Conservation (phyloP, 2,113 vertebrate species). For the Alethe diademata region DNA sequence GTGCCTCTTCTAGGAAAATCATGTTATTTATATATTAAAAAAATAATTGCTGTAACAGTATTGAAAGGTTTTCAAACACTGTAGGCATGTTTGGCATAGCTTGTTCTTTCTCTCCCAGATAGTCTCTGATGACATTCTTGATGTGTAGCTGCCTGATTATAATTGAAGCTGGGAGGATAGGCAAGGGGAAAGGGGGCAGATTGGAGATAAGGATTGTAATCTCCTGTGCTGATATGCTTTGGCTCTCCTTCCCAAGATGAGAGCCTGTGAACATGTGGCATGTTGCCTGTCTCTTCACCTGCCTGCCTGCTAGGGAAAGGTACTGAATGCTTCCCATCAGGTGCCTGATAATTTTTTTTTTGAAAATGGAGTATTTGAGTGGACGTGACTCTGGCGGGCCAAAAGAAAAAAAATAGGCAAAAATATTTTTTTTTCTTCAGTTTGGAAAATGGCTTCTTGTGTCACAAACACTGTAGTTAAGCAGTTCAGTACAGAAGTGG, state of each 20-base stretch:
- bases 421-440: neutral
- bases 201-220: neutral
- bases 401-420: neutral
- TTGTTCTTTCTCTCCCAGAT: neutral
- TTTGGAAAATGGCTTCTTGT: neutral
- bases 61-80: neutral
- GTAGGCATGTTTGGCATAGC: neutral
- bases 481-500: neutral
- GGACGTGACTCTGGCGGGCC: fast-evolving
- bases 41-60: neutral
- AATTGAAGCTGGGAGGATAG: neutral
- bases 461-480: neutral
- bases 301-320: neutral
- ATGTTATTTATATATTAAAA: neutral
- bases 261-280: neutral
- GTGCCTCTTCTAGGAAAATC: neutral
- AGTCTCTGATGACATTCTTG: neutral
- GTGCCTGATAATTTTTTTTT: neutral
- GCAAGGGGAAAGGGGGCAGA: neutral
- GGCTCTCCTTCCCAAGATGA: neutral
- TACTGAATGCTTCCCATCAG: neutral
- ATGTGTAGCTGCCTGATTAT: neutral
- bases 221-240: neutral
- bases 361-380: neutral
- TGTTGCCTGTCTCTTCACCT: neutral